phyloP scores from a whole-genome alignment of 2,888 invertebrate species.

The Heteromurus nitidus region DNA sequence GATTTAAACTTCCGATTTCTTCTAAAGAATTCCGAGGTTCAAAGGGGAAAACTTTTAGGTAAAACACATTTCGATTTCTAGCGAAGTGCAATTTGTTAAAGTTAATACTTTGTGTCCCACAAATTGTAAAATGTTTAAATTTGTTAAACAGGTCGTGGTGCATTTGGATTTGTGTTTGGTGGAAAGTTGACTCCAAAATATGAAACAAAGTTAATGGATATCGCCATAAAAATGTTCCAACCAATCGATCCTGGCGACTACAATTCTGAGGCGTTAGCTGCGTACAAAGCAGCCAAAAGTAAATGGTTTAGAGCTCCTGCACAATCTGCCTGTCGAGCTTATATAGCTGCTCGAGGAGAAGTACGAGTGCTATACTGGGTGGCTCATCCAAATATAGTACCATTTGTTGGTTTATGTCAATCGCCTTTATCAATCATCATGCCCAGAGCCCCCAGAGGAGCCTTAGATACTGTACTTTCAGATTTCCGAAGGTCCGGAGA shows the following conservation, averaged over 20 bases:
- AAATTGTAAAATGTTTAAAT: constrained; percentile 14
- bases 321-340: constrained; percentile 95
- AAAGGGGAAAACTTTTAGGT: constrained; percentile 75
- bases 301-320: constrained; percentile 96
- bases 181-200: constrained; percentile 77
- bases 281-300: constrained; percentile 83
- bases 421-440: constrained; percentile 92
- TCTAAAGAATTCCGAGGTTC: constrained; percentile 88
- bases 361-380: constrained; percentile 89
- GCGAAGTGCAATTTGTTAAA: neutral
- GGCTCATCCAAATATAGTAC: constrained; percentile 93
- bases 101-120: neutral
- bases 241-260: constrained; percentile 91
- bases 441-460: constrained; percentile 93
- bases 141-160: constrained; percentile 88
- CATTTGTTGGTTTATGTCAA: constrained; percentile 91
- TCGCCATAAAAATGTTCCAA: constrained; percentile 97
- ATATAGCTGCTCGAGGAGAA: constrained; percentile 96
- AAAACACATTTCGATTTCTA: neutral
- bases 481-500: constrained; percentile 90
- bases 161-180: constrained; percentile 97
- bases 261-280: constrained; percentile 80
- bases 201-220: constrained; percentile 78
- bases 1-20: constrained; percentile 90
- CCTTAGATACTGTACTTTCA: constrained; percentile 88